Evolutionary conservation across 2,888 invertebrate species (phyloP).

Genomic region (Drosophila koepferae): DNA sequence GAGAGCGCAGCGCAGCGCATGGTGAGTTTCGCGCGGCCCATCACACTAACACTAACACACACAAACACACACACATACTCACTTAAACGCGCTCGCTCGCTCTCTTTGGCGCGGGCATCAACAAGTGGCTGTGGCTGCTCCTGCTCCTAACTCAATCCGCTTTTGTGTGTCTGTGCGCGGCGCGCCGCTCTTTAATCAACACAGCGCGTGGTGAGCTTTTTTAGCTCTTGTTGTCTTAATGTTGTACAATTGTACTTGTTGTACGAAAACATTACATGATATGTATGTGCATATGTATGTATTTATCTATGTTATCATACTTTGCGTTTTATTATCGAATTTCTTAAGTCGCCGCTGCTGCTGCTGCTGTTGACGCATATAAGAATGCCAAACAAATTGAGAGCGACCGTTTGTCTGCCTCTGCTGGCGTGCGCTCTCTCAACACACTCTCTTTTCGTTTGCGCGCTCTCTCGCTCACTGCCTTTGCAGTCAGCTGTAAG

Average conservation of each 20-base stretch:
- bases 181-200: conserved; percentile 61
- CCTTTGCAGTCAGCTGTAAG: conserved; percentile 63
- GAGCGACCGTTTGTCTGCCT: conserved; percentile 37
- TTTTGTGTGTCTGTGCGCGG: conserved; percentile 52
- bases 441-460: not conserved
- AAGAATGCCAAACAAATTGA: conserved; percentile 56
- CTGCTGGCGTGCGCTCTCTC: conserved; percentile 12
- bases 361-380: conserved; percentile 68
- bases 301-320: conserved; percentile 60
- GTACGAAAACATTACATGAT: conserved; percentile 27
- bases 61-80: not conserved
- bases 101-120: conserved; percentile 52
- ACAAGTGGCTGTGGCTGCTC: conserved; percentile 61
- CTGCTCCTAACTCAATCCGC: conserved; percentile 66
- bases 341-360: conserved; percentile 54
- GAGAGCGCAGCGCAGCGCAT: conserved; percentile 19
- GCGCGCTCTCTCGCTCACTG: conserved; percentile 10
- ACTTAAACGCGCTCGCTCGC: not conserved
- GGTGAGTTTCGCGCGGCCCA: conserved; percentile 54
- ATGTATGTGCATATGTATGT: not conserved
- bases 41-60: not conserved
- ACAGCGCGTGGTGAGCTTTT: conserved; percentile 66
- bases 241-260: conserved; percentile 38
- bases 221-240: conserved; percentile 21
- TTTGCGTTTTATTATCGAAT: conserved; percentile 73